Evolutionary conservation across 2,113 vertebrate species (phyloP).

Genomic region (Hippocampus zosterae): DNA sequence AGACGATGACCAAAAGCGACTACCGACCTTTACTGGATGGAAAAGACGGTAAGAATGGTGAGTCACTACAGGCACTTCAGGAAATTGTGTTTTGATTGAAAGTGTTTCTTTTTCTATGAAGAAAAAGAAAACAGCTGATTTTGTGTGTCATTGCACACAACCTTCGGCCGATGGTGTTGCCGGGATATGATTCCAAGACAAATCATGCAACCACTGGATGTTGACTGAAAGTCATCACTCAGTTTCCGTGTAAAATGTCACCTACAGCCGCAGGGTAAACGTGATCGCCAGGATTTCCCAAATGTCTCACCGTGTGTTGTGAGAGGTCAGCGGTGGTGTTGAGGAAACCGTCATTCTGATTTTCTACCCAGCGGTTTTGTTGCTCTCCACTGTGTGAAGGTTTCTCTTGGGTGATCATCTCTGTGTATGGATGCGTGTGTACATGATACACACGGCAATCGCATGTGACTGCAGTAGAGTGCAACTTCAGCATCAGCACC

Average conservation of each 20-base stretch:
- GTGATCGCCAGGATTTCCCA: neutral
- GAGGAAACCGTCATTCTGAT: neutral
- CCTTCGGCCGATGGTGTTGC: neutral
- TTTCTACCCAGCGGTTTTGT: neutral
- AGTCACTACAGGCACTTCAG: slow-evolving; percentile 11
- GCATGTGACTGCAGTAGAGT: slow-evolving; percentile 49
- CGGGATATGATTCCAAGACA: neutral
- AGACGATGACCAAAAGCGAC: slow-evolving; percentile 85
- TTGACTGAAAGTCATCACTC: neutral
- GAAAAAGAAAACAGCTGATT: neutral
- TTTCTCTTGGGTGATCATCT: neutral
- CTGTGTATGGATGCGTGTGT: slow-evolving; percentile 2
- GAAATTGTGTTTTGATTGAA: neutral
- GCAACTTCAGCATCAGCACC: slow-evolving; percentile 12
- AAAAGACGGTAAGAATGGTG: slow-evolving; percentile 72
- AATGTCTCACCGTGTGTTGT: neutral
- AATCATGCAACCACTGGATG: neutral
- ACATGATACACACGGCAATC: slow-evolving; percentile 26
- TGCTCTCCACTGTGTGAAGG: neutral
- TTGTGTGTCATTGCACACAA: neutral
- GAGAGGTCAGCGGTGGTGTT: neutral
- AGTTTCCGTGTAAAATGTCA: neutral
- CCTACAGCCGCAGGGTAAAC: neutral
- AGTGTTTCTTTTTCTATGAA: slow-evolving; percentile 1
- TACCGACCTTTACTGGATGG: slow-evolving; percentile 87